Conservation (phyloP, 2,888 invertebrate genomes). For the Malachius bipustulatus region DNA sequence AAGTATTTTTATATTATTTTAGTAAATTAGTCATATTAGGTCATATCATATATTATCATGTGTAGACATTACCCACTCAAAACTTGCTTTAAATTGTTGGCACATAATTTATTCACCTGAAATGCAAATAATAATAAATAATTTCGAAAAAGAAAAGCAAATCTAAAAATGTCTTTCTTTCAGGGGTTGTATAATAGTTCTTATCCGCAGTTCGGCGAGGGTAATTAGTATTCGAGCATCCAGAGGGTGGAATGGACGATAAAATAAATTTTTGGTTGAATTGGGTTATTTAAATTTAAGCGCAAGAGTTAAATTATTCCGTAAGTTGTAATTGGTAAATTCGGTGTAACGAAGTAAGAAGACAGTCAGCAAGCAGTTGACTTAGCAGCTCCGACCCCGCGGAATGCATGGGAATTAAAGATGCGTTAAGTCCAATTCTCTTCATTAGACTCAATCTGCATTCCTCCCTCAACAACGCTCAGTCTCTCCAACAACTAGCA, state of each 20-base stretch:
- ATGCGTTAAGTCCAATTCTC: conserved; percentile 37
- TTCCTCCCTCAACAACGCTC: conserved; percentile 28
- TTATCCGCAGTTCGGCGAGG: no score
- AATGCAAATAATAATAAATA: no score
- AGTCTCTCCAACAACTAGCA: conserved; percentile 29
- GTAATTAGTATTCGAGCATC: background rate
- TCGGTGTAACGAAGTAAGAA: conserved; percentile 24
- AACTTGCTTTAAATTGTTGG: no score
- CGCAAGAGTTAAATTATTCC: conserved; percentile 22
- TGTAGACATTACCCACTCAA: no score
- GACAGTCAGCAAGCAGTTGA: conserved; percentile 14
- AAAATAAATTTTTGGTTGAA: conserved; percentile 2
- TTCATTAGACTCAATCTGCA: conserved; percentile 37
- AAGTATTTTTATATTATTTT: no score
- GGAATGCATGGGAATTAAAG: conserved; percentile 31
- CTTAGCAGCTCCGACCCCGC: conserved; percentile 9
- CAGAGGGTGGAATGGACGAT: background rate
- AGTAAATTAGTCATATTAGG: no score
- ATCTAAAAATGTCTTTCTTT: no score
- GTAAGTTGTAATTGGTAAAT: conserved; percentile 26
- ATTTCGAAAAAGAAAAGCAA: no score
- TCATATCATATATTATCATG: no score
- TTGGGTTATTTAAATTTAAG: conserved; percentile 2
- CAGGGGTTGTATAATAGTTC: no score
- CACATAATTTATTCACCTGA: no score